Base-by-base conservation (phyloP, 2,888 invertebrate species). In the Eristalis tenax region DNA sequence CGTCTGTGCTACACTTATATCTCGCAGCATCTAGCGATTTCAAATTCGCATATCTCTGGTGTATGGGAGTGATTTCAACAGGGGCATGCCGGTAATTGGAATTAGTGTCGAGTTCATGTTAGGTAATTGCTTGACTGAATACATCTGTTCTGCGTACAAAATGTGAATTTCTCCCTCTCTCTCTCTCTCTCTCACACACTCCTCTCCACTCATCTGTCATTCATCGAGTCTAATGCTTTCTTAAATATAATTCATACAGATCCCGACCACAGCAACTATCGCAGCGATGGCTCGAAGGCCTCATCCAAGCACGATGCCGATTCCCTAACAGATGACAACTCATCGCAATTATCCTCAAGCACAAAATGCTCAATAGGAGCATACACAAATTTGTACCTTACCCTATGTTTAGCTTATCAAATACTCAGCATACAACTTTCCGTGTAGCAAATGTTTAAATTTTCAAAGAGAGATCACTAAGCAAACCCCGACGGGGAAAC, bases 251-350 rank as follows among this genome's bases (percentile, higher is more conserved):
- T 50, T 56, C 35, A 26, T 66, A 0, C 86, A 92, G 93, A 89
- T 76, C 90, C 92, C 22, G 93, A 93, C 90, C 92, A 92, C 88
- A 90, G 91, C 78, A 92, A 91, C 81, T 92, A 92, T 68, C 91
- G 92, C 59, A 90, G 90, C 57, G 92, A 93, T 85, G 89, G 90
- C 0, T 92, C 92, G 59, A 90, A 83, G 80, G 69, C 89, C 1
- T 86, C 88, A 57, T 89, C 81, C 8, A 92, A 92, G 63, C 92
- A 93, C 32, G 93, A 92, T 84, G 92, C 93, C 77, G 91, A 93
- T 76, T 92, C 92, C 40, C 81, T 93, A 13, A 92, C 93, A 64
- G 91, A 93, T 75, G 92, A 92, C 71, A 90, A 28, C 64, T 73
- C 87, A 83, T 80, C 87, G 10, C 78, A 71, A 65, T 35, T 73